Base-by-base conservation (phyloP, 1,140 invertebrate species). In the Pygmarrhopalites habei region DNA sequence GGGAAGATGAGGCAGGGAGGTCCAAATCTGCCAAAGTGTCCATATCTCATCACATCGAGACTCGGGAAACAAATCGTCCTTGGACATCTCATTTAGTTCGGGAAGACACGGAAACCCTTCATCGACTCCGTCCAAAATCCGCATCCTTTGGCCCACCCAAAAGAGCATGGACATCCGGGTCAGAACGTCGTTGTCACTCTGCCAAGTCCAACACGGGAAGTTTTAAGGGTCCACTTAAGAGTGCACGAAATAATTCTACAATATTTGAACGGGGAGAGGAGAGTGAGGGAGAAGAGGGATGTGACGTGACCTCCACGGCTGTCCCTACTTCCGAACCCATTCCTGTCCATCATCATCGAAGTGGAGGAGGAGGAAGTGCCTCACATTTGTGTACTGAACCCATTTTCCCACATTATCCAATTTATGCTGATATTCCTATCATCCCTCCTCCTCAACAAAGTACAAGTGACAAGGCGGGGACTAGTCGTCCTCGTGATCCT, bases 401-500 rank as follows among this genome's bases (percentile, higher is more conserved):
- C 26, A 51, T 65, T n/a, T 70, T 70, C 47, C 68, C 68, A 26
- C 30, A 59, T 14, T 70, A 70, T 53, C 65, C 68, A 15, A 60
- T 66, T 26, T 70, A 70, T 29, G 65, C 68, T 12, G 68, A 70
- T 49, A 62, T 70, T 32, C 65, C 65, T 14, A 28, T 62, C 14
- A 14, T 25, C 14, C 4, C 30, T 10, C 21, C 53, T 7, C 26
- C 49, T 23, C 29, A 23, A 0, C 26, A 66, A 26, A n/a, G 14
- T 29, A 30, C 58, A 41, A 7, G 14, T 39, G 19, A 43, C 12
- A 21, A 29, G 15, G 47, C 28, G 17, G 51, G 35, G 28, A 49
- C 10, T 14, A 30, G 46, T n/a, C 29, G 35, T 19, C 46, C 29
- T 30, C 25, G 30, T 35, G 23, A 32, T 25, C 82, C 83, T 0